Evolutionary conservation across 2,113 vertebrate genomes (phyloP).

Genomic region (Micronycteris hirsuta): DNA sequence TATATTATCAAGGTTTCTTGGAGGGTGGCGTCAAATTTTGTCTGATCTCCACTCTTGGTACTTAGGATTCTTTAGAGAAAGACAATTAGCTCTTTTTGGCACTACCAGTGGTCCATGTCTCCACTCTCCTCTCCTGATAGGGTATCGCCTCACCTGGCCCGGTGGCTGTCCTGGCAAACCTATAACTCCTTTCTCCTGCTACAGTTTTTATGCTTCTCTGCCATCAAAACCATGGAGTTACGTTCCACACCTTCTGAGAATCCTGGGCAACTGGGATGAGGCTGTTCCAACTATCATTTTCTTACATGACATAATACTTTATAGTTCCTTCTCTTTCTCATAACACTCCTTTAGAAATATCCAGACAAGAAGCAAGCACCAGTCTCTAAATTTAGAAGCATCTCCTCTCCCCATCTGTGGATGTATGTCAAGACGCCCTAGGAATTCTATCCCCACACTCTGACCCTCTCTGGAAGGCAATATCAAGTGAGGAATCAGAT

Average conservation of each 20-base stretch:
- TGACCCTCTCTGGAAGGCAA: not conserved
- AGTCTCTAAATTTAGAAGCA: not conserved
- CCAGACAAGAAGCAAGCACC: not conserved
- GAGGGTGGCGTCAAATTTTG: not conserved
- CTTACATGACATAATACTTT: too few relatives aligned
- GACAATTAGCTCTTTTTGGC: not conserved
- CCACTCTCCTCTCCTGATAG: not conserved
- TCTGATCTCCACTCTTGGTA: not conserved
- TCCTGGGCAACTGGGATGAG: not conserved
- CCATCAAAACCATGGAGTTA: not conserved
- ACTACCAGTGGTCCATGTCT: not conserved
- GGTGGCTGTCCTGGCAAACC: not conserved
- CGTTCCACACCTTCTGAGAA: not conserved
- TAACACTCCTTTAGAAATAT: not conserved
- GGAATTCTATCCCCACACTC: not conserved
- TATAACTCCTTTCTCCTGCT: not conserved
- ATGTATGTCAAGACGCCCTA: not conserved
- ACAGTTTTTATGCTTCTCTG: not conserved
- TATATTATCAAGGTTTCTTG: not conserved
- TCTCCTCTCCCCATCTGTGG: not conserved
- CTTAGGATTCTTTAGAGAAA: not conserved
- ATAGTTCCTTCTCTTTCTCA: not conserved
- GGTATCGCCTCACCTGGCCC: not conserved
- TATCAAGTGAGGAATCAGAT: not conserved
- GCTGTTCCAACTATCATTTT: not conserved